Conservation (phyloP, 2,888 invertebrate genomes). For the Calliopum simillimum region DNA sequence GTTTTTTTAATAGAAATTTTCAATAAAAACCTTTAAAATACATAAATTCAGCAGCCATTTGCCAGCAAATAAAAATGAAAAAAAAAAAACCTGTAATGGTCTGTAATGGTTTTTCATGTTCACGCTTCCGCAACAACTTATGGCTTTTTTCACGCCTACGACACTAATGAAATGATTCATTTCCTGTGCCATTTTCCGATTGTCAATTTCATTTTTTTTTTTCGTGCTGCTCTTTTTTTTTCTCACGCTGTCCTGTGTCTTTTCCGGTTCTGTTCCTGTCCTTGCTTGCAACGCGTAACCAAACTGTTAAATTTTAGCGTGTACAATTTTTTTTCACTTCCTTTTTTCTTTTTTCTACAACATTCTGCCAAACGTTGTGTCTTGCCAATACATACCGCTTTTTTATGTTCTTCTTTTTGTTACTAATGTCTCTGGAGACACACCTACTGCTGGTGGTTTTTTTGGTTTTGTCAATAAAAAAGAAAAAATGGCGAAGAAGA, state of each 20-base stretch:
- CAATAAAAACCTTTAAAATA: too few species aligned
- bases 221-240: constrained; percentile 17
- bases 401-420: constrained; percentile 3
- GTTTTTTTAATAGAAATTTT: too few species aligned
- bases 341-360: constrained; percentile 27
- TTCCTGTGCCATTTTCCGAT: constrained; percentile 58
- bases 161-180: constrained; percentile 65
- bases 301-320: constrained; percentile 29
- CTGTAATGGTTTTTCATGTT: too few species aligned
- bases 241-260: constrained; percentile 27
- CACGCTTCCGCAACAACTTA: background rate
- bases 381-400: background rate
- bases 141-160: background rate
- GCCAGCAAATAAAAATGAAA: too few species aligned
- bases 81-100: too few species aligned
- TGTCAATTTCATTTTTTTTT: constrained; percentile 30
- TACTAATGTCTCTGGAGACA: constrained; percentile 56
- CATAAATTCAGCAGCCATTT: too few species aligned
- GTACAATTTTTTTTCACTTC: constrained; percentile 18
- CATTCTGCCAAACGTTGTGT: constrained; percentile 16
- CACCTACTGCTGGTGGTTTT: constrained; percentile 39
- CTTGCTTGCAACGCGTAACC: background rate
- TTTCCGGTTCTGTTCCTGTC: constrained; percentile 23
- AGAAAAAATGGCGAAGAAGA: background rate
- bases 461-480: background rate